phyloP scores from a whole-genome alignment of 2,113 vertebrate species.

The Apodemus speciosus region DNA sequence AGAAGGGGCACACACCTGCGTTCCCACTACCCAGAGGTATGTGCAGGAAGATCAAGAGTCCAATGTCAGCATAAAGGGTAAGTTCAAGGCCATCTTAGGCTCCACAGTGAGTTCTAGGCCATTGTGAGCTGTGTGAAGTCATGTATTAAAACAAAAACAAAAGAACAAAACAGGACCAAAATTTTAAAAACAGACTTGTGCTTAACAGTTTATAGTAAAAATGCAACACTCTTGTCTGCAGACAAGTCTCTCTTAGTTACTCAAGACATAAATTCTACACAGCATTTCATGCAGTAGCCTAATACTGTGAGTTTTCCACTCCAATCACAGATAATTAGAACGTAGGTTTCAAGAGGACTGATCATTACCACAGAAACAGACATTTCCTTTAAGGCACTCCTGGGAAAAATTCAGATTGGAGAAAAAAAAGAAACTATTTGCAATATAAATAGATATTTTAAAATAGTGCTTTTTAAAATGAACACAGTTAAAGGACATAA shows the following conservation, averaged over 20 bases:
- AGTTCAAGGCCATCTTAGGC: too few relatives aligned
- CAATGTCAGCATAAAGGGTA: not conserved
- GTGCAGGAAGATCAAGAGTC: not conserved
- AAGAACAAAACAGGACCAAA: not conserved
- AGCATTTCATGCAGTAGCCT: conserved; percentile 3
- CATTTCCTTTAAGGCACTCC: not conserved
- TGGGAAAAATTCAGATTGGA: conserved; percentile 1
- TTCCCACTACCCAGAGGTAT: not conserved
- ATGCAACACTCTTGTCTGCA: not conserved
- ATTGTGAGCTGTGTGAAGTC: not conserved
- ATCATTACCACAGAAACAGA: conserved; percentile 10
- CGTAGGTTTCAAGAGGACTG: not conserved
- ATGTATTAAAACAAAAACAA: not conserved
- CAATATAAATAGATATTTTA: not conserved
- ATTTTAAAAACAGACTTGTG: too few relatives aligned
- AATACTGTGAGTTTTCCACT: not conserved
- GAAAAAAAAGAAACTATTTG: conserved; percentile 7
- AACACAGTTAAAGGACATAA: not conserved
- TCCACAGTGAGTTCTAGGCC: too few relatives aligned
- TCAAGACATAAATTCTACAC: not conserved
- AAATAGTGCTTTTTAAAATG: conserved; percentile 5
- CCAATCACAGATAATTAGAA: not conserved
- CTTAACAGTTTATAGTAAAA: not conserved
- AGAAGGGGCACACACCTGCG: not conserved
- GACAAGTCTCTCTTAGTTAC: not conserved